These are phyloP conservation scores for Phylloscopus trochilus DNA, from an alignment of 2,113 vertebrate species.

Conservation along the genomic window DNA sequence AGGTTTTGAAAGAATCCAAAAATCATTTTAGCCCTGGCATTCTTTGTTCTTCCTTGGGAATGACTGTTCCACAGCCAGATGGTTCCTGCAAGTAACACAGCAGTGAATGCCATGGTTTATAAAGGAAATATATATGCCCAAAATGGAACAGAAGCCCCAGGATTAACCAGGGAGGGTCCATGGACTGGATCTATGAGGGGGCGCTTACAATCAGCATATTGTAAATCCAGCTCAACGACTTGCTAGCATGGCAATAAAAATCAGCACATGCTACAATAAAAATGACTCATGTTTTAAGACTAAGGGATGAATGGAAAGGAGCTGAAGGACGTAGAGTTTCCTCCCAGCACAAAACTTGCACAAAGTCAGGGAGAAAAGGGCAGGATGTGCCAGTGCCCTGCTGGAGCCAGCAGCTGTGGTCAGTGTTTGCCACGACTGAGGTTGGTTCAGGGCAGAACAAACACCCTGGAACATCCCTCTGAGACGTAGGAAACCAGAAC, in stretches of 20 bases:
- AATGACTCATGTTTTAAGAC: background rate
- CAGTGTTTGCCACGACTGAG: background rate
- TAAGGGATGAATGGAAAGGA: background rate
- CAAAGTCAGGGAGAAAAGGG: background rate
- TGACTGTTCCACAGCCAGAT: background rate
- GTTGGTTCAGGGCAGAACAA: background rate
- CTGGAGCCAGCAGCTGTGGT: background rate
- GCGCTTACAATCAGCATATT: background rate
- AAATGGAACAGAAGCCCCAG: background rate
- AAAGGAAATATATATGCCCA: conserved; percentile 5
- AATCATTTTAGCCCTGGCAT: background rate
- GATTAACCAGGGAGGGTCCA: background rate
- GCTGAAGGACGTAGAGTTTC: background rate
- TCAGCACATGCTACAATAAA: conserved; percentile 26
- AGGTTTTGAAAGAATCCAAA: background rate
- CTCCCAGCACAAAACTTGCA: background rate
- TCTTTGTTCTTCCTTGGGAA: background rate
- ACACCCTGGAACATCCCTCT: background rate
- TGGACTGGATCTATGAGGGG: background rate
- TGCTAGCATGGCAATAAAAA: conserved; percentile 20
- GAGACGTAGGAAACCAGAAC: background rate
- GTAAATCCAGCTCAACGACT: background rate
- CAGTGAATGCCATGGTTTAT: background rate
- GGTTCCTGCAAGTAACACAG: background rate
- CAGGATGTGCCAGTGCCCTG: background rate